phyloP scores from a whole-genome alignment of 2,888 invertebrate genomes.

The Coecobrya sp. region DNA sequence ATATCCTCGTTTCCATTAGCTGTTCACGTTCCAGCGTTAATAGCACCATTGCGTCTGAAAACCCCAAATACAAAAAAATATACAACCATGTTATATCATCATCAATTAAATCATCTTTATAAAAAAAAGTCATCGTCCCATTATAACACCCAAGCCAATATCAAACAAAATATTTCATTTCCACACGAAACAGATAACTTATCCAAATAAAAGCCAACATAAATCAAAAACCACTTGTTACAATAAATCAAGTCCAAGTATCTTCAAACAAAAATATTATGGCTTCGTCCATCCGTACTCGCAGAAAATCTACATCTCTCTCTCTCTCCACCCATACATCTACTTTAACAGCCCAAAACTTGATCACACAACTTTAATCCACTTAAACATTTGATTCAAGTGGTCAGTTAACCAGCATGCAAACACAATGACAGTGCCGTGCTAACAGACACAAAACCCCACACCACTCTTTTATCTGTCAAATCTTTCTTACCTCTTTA shows the following conservation, averaged over 20 bases:
- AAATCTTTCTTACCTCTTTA: too few species aligned
- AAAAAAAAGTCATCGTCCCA: too few species aligned
- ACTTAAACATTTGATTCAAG: too few species aligned
- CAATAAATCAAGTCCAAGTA: conserved; percentile 10
- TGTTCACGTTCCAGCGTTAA: not conserved
- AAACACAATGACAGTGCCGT: too few species aligned
- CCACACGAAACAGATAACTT: not conserved
- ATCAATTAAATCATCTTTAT: not conserved
- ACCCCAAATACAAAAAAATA: not conserved
- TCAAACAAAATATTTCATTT: not conserved
- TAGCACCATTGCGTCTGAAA: not conserved
- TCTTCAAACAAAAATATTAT: not conserved
- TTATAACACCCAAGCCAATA: not conserved
- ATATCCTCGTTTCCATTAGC: not conserved
- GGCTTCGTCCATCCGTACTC: not conserved
- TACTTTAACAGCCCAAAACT: too few species aligned
- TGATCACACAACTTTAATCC: not conserved
- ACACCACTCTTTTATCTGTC: too few species aligned
- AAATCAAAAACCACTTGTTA: conserved; percentile 10
- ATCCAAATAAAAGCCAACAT: not conserved
- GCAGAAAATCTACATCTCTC: not conserved
- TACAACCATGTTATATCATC: not conserved
- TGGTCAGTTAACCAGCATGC: too few species aligned
- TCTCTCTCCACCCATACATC: not conserved
- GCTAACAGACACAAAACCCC: too few species aligned